Evolutionary conservation across 2,797 vertebrate species (phyloP).

Genomic region (Valencia hispanica): DNA sequence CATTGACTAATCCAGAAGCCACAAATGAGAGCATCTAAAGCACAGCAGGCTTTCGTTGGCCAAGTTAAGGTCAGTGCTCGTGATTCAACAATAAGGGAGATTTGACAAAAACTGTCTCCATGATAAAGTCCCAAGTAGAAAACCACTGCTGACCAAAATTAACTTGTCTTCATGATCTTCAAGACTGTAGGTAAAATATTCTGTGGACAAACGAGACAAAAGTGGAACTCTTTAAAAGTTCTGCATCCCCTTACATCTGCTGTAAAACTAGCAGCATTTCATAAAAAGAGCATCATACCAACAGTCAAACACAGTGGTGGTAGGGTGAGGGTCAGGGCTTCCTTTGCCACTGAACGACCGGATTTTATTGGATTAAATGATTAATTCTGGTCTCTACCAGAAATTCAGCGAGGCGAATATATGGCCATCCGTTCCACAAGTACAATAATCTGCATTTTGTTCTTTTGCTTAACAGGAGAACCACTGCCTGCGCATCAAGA

Average conservation of each 20-base stretch:
- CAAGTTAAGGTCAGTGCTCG: not conserved
- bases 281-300: too few species aligned
- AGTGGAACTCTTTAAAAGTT: too few species aligned
- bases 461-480: slow-evolving; percentile 84
- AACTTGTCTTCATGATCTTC: not conserved
- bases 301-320: too few species aligned
- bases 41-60: not conserved
- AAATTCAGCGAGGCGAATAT: not conserved
- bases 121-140: not conserved
- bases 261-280: too few species aligned
- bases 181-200: too few species aligned
- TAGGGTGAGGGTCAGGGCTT: too few species aligned
- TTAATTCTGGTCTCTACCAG: not conserved
- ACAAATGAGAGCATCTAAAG: not conserved
- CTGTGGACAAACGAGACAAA: too few species aligned
- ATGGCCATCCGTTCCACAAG: not conserved
- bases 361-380: too few species aligned
- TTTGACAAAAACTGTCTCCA: not conserved
- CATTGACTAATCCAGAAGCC: not conserved
- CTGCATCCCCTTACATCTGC: too few species aligned
- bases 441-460: slow-evolving; percentile 37
- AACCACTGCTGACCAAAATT: not conserved
- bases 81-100: not conserved
- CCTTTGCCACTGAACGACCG: too few species aligned
- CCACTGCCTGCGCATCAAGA: slow-evolving; percentile 97